Evolutionary conservation across 1,140 invertebrate genomes (phyloP).

Genomic region (Drosophila pruinosa): DNA sequence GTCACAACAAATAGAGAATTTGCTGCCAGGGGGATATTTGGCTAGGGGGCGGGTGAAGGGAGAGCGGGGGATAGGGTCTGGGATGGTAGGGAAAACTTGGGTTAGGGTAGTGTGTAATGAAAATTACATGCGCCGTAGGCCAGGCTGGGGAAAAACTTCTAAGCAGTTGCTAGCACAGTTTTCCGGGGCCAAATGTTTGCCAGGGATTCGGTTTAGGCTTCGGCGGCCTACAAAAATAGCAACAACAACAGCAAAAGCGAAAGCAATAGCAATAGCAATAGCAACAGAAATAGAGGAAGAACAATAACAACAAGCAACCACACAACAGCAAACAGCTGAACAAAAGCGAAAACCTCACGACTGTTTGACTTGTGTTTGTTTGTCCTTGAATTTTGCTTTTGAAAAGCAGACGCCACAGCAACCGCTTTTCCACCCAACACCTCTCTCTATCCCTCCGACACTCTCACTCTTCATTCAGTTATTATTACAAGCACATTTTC

Average conservation of each 20-base stretch:
- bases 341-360: slow-evolving; percentile 45
- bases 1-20: slow-evolving; percentile 34
- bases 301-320: slow-evolving; percentile 32
- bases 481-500: slow-evolving; percentile 80
- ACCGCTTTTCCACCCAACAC: background rate
- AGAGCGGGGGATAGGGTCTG: slow-evolving; percentile 1
- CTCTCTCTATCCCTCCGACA: background rate
- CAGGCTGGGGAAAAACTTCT: slow-evolving; percentile 53
- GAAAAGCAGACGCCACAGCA: slow-evolving; percentile 33
- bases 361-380: slow-evolving; percentile 75
- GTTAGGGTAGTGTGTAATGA: slow-evolving; percentile 54
- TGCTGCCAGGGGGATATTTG: background rate
- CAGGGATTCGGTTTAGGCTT: too few relatives aligned
- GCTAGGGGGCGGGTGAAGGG: background rate
- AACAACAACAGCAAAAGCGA: background rate
- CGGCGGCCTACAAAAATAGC: background rate
- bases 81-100: slow-evolving; percentile 21
- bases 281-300: slow-evolving; percentile 12
- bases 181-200: slow-evolving; percentile 31
- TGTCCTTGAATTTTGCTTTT: slow-evolving; percentile 73
- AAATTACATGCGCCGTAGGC: slow-evolving; percentile 58
- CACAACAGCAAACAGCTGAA: slow-evolving; percentile 27
- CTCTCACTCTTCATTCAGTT: slow-evolving; percentile 34
- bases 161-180: slow-evolving; percentile 46
- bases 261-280: slow-evolving; percentile 6